Base-by-base conservation (phyloP, 1,140 invertebrate species). In the Epicauta chinensis region DNA sequence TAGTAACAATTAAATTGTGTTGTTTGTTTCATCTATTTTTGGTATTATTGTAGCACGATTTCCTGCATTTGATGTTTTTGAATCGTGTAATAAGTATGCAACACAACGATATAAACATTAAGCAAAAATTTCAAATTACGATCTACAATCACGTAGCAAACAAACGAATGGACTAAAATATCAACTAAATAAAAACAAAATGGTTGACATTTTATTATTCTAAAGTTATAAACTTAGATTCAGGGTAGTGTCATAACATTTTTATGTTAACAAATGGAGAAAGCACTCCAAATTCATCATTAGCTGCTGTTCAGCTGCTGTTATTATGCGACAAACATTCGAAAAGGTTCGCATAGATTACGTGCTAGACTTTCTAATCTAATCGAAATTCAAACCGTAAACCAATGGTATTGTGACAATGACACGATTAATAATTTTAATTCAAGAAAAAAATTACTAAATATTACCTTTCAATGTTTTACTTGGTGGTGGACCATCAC, bases 401-500 rank as follows among this genome's bases (percentile, higher is more conserved):
- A 37, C 34, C 34, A 43, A 37, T 44, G 23, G 13, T 30, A 23
- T 42, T 42, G 40, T 17, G 14, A 17, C 40, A 16, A 13, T 12
- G 14, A 42, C 40, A 10, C 17, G 40, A 42, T 42, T 42, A 10
- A 17, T 42, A 42, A 42, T 16, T 13, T 40, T n/a, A 42, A 23
- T 23, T 23, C 7, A 7, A 23, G 4, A 5, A 23, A 23, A 23
- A 23, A n/a, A n/a, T n/a, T n/a, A n/a, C n/a, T 23, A 23, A 23
- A 34, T 9, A 79, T 79, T 75, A 93, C 91, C 86, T 89, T 95
- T 95, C 51, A 89, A 75, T 42, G 80, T 77, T 77, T 92, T 93
- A 67, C 81, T 86, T 34, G 81, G 78, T 10, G 80, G 83, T 53
- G 82, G 84, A 13, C 76, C 78, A 61, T 91, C 88, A 15, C 84